Percentiles rank a stretch among this genome's conserved stretches.
Evolutionary conservation across 2,797 vertebrate genomes (phyloP).

Genomic region (Lophotriccus pileatus): DNA sequence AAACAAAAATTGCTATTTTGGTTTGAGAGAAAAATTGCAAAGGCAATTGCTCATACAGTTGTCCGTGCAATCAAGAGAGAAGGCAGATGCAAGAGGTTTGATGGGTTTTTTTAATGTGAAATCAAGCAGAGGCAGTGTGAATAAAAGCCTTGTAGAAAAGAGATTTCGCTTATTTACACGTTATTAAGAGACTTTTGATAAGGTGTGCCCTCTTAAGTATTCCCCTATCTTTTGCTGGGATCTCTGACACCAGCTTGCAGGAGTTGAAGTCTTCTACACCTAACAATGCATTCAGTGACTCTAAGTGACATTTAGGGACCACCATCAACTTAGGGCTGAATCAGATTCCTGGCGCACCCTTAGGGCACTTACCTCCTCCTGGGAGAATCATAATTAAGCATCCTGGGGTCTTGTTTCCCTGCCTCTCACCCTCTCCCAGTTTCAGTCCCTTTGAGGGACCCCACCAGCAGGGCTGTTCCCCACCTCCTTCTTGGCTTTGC

Average conservation of each 20-base stretch:
- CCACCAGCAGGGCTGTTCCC: not conserved
- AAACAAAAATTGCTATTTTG: not conserved
- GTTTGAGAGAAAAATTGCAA: not conserved
- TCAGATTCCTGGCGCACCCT: not conserved
- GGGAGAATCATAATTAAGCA: not conserved
- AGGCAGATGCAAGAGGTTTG: conserved; percentile 4
- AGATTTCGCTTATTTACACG: not conserved
- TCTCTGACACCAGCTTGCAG: not conserved
- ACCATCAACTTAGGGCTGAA: not conserved
- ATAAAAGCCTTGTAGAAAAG: not conserved
- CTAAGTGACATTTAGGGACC: not conserved
- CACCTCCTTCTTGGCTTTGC: not conserved
- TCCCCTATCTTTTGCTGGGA: not conserved
- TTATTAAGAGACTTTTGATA: not conserved
- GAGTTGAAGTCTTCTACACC: not conserved
- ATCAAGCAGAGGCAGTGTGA: not conserved
- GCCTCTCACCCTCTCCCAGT: not conserved
- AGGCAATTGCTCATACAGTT: not conserved
- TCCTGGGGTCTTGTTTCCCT: not conserved
- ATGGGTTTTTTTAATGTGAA: accelerated
- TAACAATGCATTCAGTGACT: accelerated
- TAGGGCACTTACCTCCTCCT: not conserved
- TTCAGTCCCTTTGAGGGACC: not conserved
- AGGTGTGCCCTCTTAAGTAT: not conserved
- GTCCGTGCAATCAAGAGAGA: not conserved